A percentile compares a stretch with the other conserved stretches of the same genome.
phyloP scores from a whole-genome alignment of 2,888 invertebrate genomes.

The Acanthosepion lycidas region DNA sequence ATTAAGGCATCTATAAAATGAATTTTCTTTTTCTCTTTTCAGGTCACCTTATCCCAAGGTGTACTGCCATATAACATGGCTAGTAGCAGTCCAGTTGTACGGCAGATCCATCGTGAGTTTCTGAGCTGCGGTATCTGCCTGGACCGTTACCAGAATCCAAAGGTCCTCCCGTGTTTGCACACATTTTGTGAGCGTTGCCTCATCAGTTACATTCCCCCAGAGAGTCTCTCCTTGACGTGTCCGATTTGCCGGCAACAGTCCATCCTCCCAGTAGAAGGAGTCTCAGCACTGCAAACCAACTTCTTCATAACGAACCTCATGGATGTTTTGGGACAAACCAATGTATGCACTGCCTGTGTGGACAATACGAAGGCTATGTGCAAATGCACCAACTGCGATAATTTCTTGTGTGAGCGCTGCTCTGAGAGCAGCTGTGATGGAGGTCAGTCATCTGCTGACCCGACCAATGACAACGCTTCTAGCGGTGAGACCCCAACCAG shows the following conservation, averaged over 20 bases:
- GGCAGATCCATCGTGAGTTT: slow-evolving; percentile 63
- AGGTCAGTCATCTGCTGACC: slow-evolving; percentile 53
- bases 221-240: slow-evolving; percentile 76
- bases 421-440: slow-evolving; percentile 63
- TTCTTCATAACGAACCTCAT: slow-evolving; percentile 75
- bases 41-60: slow-evolving; percentile 58
- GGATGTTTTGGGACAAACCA: slow-evolving; percentile 71
- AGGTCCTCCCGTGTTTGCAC: slow-evolving; percentile 77
- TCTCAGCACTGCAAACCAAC: slow-evolving; percentile 75
- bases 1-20: neutral
- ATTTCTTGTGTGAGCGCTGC: slow-evolving; percentile 71
- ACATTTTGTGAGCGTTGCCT: slow-evolving; percentile 77
- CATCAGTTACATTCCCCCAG: slow-evolving; percentile 75
- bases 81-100: slow-evolving; percentile 59
- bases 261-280: slow-evolving; percentile 76
- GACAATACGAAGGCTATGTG: slow-evolving; percentile 63
- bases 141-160: slow-evolving; percentile 71
- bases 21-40: slow-evolving; percentile 49
- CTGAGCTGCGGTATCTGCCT: slow-evolving; percentile 74
- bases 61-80: slow-evolving; percentile 58
- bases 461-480: neutral
- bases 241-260: slow-evolving; percentile 77
- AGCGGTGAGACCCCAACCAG: slow-evolving; percentile 47
- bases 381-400: slow-evolving; percentile 71
- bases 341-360: slow-evolving; percentile 66